These are phyloP conservation scores for Limnephilus lunatus DNA, from an alignment of 2,888 invertebrate genomes.

Conservation along the genomic window DNA sequence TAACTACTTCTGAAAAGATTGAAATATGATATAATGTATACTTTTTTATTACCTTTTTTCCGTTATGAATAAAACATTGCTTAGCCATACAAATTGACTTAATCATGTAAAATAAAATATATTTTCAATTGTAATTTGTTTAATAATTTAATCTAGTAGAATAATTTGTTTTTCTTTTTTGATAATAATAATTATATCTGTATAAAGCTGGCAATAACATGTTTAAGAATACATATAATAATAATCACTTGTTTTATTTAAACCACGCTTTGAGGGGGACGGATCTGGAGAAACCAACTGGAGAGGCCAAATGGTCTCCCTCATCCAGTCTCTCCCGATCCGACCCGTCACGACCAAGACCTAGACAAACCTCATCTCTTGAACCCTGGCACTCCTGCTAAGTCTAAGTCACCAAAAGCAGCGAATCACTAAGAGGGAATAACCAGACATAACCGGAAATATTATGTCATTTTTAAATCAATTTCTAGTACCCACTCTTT, in stretches of 20 bases:
- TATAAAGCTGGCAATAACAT: slow-evolving; percentile 47
- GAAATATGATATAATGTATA: not conserved
- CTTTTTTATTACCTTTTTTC: slow-evolving; percentile 4
- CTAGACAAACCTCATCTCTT: too few relatives aligned
- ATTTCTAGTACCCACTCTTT: too few relatives aligned
- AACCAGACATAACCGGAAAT: too few relatives aligned
- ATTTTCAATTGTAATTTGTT: slow-evolving; percentile 30
- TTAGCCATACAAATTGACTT: not conserved
- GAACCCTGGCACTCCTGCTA: too few relatives aligned
- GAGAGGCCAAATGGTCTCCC: too few relatives aligned
- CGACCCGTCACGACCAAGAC: too few relatives aligned
- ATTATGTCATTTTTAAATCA: too few relatives aligned
- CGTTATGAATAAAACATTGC: slow-evolving; percentile 2
- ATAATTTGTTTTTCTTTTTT: slow-evolving; percentile 15
- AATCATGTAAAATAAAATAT: slow-evolving; percentile 33
- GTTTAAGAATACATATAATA: slow-evolving; percentile 24
- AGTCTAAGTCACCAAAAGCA: too few relatives aligned
- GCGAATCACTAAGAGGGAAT: too few relatives aligned
- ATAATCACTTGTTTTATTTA: not conserved
- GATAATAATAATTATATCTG: slow-evolving; percentile 26
- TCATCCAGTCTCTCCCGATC: too few relatives aligned
- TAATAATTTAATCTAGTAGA: not conserved
- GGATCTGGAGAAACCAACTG: too few relatives aligned
- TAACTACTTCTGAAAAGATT: not conserved
- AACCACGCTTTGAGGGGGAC: not conserved